phyloP scores from a whole-genome alignment of 1,140 invertebrate genomes.

The Trinorchestia longiramus region DNA sequence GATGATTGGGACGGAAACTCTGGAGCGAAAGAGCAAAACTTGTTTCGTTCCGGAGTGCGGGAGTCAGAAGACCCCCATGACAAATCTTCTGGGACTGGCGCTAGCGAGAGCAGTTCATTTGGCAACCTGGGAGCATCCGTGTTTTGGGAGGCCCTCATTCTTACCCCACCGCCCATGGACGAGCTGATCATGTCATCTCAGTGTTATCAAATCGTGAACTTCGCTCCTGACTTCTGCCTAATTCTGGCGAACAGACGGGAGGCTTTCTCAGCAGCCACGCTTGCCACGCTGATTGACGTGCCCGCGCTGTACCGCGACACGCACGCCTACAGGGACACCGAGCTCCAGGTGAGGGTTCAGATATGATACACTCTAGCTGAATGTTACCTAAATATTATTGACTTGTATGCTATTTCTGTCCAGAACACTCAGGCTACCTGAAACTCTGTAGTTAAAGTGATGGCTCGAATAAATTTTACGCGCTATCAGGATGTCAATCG shows the following conservation, averaged over 20 bases:
- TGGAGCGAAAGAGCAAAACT: neutral
- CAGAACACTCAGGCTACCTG: too few species aligned
- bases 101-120: neutral
- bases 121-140: neutral
- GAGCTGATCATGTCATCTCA: constrained; percentile 28
- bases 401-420: too few species aligned
- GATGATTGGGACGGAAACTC: neutral
- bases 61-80: neutral
- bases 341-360: neutral
- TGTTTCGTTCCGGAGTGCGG: neutral
- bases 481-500: too few species aligned
- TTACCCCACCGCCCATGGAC: constrained; percentile 4
- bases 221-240: constrained; percentile 24
- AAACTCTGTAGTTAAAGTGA: too few species aligned
- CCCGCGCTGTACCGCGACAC: neutral
- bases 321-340: neutral
- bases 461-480: too few species aligned
- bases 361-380: neutral
- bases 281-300: constrained; percentile 11
- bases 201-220: constrained; percentile 25
- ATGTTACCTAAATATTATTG: neutral
- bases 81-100: neutral
- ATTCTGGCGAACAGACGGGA: constrained; percentile 12
- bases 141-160: constrained; percentile 36
- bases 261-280: constrained; percentile 22